Base-by-base conservation (phyloP, 1,140 invertebrate genomes). In the Patella vulgata region DNA sequence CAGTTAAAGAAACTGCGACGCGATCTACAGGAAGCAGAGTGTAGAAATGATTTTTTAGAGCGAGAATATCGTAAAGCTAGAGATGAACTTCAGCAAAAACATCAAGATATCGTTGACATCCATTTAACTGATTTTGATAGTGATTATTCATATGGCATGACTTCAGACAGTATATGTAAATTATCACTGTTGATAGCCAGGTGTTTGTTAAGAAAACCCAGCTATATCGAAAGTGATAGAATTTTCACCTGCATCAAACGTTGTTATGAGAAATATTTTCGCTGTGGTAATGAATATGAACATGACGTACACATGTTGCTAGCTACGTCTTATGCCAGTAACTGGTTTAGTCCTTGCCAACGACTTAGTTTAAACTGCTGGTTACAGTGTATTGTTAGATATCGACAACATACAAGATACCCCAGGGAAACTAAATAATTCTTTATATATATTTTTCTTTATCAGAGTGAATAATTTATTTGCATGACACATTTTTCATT, bases 221-320 rank as follows among this genome's bases (percentile, higher is more conserved):
- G 50, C 0, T 74, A 77, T 40, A 60, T 81, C 12, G 75, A 81
- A 43, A 66, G 69, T 5, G 71, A 73, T 42, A 59, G 63, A 21
- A 74, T 79, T 33, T 82, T 81, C 56, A 46, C 25, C 23, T 64
- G 73, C 2, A 56, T 81, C 0, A 66, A 71, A 31, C 59, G 66
- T 2, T 80, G 73, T 43, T 79, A 79, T 44, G 78, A 78, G 19
- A 63, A 73, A 33, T 75, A 74, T 30, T 59, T 71, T 12, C 52
- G 73, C 0, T 63, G 69, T 53, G 60, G 69, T 17, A 66, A 51
- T 8, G 66, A 74, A 21, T 72, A 56, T 42, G 70, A 74, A 48
- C 70, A 80, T 39, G 79, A 80, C 58, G 74, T 81, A 3, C 78
- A 82, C 54, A 80, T 82, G 79, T 68, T 82, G 0, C 53, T 81